Percentiles rank a stretch among this genome's conserved stretches.
Conservation (phyloP, 2,888 invertebrate species). For the Netelia fuscicornis region DNA sequence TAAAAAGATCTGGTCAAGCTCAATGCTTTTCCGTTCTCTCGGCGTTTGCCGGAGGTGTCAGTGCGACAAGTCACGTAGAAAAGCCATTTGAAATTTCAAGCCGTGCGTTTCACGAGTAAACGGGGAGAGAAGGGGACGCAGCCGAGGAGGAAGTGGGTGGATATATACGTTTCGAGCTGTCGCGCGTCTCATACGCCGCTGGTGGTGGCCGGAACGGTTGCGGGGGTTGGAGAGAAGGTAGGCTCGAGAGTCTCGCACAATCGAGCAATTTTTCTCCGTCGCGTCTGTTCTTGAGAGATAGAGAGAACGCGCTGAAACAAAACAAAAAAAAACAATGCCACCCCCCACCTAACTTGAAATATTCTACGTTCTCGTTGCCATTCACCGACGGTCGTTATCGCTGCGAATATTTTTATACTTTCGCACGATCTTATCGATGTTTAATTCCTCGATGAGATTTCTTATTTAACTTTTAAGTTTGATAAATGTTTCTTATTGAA, state of each 20-base stretch:
- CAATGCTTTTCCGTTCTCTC: slow-evolving; percentile 31
- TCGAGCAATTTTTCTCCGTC: slow-evolving; percentile 48
- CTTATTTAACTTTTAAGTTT: not conserved
- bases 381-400: not conserved
- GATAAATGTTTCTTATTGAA: not conserved
- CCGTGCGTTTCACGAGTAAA: slow-evolving; percentile 56
- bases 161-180: slow-evolving; percentile 53
- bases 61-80: slow-evolving; percentile 67
- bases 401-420: not conserved
- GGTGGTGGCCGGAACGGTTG: not conserved
- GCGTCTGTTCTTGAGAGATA: slow-evolving; percentile 35
- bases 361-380: not conserved
- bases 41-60: slow-evolving; percentile 30
- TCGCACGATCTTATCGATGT: not conserved
- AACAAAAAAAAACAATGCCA: not conserved
- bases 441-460: not conserved
- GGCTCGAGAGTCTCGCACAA: slow-evolving; percentile 1
- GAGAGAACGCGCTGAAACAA: slow-evolving; percentile 8
- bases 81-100: slow-evolving; percentile 70
- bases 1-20: slow-evolving; percentile 48
- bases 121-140: not conserved
- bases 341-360: not conserved
- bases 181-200: slow-evolving; percentile 16
- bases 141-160: slow-evolving; percentile 34
- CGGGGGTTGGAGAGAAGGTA: no score